Conservation (phyloP, 2,888 invertebrate genomes). For the Drosophila robusta region DNA sequence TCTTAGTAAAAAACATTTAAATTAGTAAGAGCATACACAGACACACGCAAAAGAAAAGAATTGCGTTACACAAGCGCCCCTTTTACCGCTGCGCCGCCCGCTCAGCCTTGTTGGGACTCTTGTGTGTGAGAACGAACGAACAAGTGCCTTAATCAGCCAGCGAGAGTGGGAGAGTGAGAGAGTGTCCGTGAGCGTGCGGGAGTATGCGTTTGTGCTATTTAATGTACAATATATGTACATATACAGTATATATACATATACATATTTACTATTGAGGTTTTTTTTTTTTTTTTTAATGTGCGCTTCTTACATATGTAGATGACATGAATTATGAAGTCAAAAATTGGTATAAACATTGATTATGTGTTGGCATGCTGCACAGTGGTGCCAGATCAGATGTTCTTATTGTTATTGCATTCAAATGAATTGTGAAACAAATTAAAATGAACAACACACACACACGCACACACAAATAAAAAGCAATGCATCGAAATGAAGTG, state of each 20-base stretch:
- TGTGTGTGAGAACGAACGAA: constrained; percentile 42
- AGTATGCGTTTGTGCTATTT: constrained; percentile 41
- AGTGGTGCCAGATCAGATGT: constrained; percentile 35
- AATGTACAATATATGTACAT: constrained; percentile 20
- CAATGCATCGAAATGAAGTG: constrained; percentile 1
- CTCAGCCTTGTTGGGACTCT: constrained; percentile 13
- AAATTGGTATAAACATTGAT: constrained; percentile 31
- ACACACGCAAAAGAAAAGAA: constrained; percentile 53
- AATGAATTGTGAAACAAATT: constrained; percentile 19
- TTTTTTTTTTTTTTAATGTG: constrained; percentile 5
- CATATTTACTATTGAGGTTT: constrained; percentile 11
- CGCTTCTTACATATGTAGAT: constrained; percentile 4
- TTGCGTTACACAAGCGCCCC: constrained; percentile 75
- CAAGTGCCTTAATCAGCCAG: constrained; percentile 59
- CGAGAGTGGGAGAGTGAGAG: constrained; percentile 27
- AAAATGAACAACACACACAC: constrained; percentile 1
- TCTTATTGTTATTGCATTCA: constrained; percentile 4
- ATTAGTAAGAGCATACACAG: constrained; percentile 29
- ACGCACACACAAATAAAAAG: neutral
- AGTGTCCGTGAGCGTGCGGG: constrained; percentile 41
- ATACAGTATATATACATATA: constrained; percentile 12
- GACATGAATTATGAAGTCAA: constrained; percentile 21
- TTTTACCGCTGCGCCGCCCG: constrained; percentile 39
- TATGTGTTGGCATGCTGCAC: constrained; percentile 34
- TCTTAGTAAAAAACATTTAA: constrained; percentile 39